Evolutionary conservation across 2,888 invertebrate genomes (phyloP).

Genomic region (Zaprionus obscuricornis): DNA sequence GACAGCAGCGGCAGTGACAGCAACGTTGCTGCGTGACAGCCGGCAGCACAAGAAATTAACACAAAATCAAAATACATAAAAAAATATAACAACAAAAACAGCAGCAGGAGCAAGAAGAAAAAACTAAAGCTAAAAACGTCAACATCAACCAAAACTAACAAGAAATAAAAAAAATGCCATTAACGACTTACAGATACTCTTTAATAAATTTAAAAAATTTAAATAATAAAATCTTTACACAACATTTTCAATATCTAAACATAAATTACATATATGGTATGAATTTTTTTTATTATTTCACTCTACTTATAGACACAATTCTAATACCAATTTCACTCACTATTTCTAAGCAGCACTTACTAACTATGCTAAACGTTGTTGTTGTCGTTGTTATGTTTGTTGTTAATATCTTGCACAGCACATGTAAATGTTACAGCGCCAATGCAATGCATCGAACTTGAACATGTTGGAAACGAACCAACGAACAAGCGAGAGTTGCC

Average conservation of each 20-base stretch:
- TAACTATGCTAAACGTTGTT: neutral
- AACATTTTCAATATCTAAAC: no score
- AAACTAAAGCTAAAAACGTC: slow-evolving; percentile 46
- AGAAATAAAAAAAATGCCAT: neutral
- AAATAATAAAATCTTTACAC: no score
- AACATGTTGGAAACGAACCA: slow-evolving; percentile 58
- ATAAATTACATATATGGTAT: no score
- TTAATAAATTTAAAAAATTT: no score
- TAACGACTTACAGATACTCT: slow-evolving; percentile 25
- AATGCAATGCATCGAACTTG: slow-evolving; percentile 54
- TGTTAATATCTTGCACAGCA: slow-evolving; percentile 1
- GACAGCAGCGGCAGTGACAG: slow-evolving; percentile 13
- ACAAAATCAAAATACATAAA: slow-evolving; percentile 56
- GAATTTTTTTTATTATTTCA: no score
- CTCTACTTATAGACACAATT: no score
- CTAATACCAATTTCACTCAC: no score
- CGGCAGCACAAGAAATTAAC: slow-evolving; percentile 68
- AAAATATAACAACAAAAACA: slow-evolving; percentile 12
- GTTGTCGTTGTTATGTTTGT: slow-evolving; percentile 3
- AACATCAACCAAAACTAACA: slow-evolving; percentile 41
- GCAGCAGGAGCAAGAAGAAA: no score
- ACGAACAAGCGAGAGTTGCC: slow-evolving; percentile 35
- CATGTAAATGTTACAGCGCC: slow-evolving; percentile 1
- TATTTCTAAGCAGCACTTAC: neutral
- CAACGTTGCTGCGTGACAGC: slow-evolving; percentile 38